Evolutionary conservation across 1,140 invertebrate species (phyloP).

Genomic region (Dreissena polymorpha): DNA sequence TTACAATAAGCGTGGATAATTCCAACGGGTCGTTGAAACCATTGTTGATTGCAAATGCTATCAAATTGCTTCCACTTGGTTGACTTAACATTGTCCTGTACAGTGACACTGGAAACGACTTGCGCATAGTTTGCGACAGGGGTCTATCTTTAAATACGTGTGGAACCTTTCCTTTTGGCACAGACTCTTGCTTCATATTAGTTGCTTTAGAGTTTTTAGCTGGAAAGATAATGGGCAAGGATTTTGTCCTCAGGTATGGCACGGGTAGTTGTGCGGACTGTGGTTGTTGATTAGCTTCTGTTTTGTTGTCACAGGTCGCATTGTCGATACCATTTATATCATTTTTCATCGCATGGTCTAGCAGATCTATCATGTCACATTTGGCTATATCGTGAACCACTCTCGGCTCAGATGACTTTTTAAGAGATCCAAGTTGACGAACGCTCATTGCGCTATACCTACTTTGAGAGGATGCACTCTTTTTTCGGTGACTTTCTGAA

Average conservation of each 20-base stretch:
- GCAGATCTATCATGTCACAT: slow-evolving; percentile 44
- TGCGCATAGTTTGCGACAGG: slow-evolving; percentile 30
- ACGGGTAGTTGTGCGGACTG: background rate
- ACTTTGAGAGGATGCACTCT: slow-evolving; percentile 5
- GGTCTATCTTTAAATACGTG: slow-evolving; percentile 24
- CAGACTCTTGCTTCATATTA: background rate
- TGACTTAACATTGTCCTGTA: slow-evolving; percentile 26
- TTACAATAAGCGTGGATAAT: slow-evolving; percentile 2
- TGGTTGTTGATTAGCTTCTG: no score
- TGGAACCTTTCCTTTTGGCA: background rate
- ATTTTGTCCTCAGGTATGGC: slow-evolving; percentile 40
- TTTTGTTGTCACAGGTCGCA: no score
- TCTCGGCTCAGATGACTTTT: slow-evolving; percentile 16
- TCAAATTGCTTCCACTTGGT: slow-evolving; percentile 26
- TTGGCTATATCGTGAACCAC: slow-evolving; percentile 18
- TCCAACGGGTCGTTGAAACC: slow-evolving; percentile 35
- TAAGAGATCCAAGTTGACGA: slow-evolving; percentile 3
- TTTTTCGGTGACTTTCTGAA: background rate
- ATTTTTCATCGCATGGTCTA: background rate
- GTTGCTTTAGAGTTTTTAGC: slow-evolving; percentile 27
- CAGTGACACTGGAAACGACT: slow-evolving; percentile 30
- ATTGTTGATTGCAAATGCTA: slow-evolving; percentile 31
- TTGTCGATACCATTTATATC: no score
- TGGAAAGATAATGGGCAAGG: slow-evolving; percentile 44
- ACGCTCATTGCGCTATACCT: slow-evolving; percentile 4